Base-by-base conservation (phyloP, 2,797 vertebrate genomes). In the Morus bassanus region DNA sequence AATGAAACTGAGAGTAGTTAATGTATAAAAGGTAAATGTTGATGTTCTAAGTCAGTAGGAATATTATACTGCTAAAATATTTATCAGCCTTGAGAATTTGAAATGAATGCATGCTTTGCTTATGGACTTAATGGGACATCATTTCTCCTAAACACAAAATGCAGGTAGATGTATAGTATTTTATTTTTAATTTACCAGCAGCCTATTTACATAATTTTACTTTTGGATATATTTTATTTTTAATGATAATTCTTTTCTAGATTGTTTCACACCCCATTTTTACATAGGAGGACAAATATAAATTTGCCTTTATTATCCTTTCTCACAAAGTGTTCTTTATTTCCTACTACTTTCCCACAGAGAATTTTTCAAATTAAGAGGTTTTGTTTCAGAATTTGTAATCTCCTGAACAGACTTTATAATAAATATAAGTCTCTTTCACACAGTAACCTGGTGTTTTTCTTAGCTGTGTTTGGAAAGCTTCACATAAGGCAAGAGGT, bases 301-400 rank as follows among this genome's bases (percentile, higher is more conserved):
- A 85, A 33, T 69, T 92, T 96, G 22, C 37, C 53, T 91, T 91
- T 69, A 69, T 97, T 95, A 96, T 85, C 60, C 57, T 95, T 76
- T 68, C 89, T 93, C 85, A 88, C 59, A 86, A 95, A 91, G 70
- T 90, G 91, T 95, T 97, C 82, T 95, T 93, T 94, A 94, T 85
- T 95, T 87, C 73, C 78, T 91, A 91, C 95, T 96, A 95, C 92
- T 64, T 94, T 96, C 78, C 95, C 91, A 96, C 96, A 63, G 93
- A 96, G 90, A 95, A 65, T 94, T 96, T 97, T 96, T 97, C 96
- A 95, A 95, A 91, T 95, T 17, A 75, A 92, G 89, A 96, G 46
- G 79, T 86, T 93, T 98, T 67, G 64, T 75, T 96, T 94, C 73
- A 92, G 91, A 93, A 95, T 96, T 91, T 94, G 53, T 94, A 79